A percentile compares a stretch with the other conserved stretches of the same genome.
Conservation (phyloP, 2,888 invertebrate species). For the Nebria brevicollis region DNA sequence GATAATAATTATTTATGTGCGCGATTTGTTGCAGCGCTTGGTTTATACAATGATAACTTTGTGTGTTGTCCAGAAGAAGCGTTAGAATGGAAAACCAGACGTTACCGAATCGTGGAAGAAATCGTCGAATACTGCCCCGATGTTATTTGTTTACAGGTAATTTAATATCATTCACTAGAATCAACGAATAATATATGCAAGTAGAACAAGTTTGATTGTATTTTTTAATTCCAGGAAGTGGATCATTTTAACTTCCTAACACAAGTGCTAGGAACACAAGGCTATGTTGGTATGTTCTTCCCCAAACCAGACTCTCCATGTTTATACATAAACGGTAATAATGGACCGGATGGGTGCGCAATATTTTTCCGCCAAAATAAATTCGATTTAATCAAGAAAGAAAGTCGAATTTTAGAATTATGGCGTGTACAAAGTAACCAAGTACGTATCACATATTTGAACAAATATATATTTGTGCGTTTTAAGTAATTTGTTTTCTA, state of each 20-base stretch:
- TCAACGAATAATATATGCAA: no score
- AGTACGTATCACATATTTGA: constrained; percentile 58
- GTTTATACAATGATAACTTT: constrained; percentile 77
- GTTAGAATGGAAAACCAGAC: constrained; percentile 74
- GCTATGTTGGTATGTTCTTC: constrained; percentile 75
- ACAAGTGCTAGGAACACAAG: constrained; percentile 70
- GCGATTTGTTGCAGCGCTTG: constrained; percentile 68
- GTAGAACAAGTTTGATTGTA: no score
- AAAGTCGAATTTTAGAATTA: constrained; percentile 73
- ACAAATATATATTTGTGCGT: not conserved
- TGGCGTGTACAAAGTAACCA: constrained; percentile 80
- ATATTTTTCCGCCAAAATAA: constrained; percentile 74
- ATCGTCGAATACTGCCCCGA: constrained; percentile 75
- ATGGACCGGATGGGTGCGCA: constrained; percentile 83
- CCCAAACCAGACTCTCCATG: constrained; percentile 84
- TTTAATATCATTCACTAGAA: constrained; percentile 1
- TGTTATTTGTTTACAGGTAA: constrained; percentile 76
- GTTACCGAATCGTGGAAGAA: constrained; percentile 76
- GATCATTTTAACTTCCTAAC: constrained; percentile 78
- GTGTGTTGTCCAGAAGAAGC: constrained; percentile 76
- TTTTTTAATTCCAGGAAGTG: constrained; percentile 69
- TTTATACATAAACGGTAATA: constrained; percentile 75
- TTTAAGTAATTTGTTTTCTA: not conserved
- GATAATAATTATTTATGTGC: not conserved
- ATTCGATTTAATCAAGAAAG: constrained; percentile 69